phyloP scores from a whole-genome alignment of 1,140 invertebrate species.

The Elymnias hypermnestra region DNA sequence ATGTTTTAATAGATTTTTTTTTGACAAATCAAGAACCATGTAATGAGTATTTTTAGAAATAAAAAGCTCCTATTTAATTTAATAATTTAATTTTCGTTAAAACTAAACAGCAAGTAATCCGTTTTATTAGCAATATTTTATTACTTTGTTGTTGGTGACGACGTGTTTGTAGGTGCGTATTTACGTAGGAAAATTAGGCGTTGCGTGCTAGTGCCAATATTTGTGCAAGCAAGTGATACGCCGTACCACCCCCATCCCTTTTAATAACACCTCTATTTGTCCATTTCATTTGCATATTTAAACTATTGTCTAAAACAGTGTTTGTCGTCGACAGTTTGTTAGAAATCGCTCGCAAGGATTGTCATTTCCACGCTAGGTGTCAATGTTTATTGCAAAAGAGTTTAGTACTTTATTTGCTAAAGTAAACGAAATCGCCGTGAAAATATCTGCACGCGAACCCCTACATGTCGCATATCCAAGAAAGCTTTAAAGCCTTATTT shows the following conservation, averaged over 20 bases:
- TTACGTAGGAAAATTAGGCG: constrained; percentile 1
- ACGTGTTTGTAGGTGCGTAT: constrained; percentile 5
- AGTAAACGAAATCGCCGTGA: neutral
- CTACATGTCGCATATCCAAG: neutral
- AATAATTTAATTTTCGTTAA: no score
- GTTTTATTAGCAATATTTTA: no score
- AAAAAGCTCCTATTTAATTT: no score
- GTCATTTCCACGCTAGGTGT: constrained; percentile 18
- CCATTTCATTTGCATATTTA: constrained; percentile 66
- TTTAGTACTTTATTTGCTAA: neutral
- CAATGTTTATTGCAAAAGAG: constrained; percentile 6
- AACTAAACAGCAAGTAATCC: no score
- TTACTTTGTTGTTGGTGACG: no score
- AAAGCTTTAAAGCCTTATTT: neutral
- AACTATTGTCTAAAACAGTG: constrained; percentile 40
- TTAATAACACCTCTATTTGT: constrained; percentile 59
- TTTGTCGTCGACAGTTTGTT: constrained; percentile 30
- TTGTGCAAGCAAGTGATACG: constrained; percentile 45
- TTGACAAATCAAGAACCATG: no score
- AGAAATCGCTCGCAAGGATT: constrained; percentile 26
- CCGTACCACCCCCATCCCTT: constrained; percentile 50
- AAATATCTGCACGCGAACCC: constrained; percentile 9
- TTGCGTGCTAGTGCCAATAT: constrained; percentile 45
- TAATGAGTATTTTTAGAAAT: no score
- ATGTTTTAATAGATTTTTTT: no score